phyloP scores from a whole-genome alignment of 92 coral and sea anemone genomes.

The Actinernus sp. region DNA sequence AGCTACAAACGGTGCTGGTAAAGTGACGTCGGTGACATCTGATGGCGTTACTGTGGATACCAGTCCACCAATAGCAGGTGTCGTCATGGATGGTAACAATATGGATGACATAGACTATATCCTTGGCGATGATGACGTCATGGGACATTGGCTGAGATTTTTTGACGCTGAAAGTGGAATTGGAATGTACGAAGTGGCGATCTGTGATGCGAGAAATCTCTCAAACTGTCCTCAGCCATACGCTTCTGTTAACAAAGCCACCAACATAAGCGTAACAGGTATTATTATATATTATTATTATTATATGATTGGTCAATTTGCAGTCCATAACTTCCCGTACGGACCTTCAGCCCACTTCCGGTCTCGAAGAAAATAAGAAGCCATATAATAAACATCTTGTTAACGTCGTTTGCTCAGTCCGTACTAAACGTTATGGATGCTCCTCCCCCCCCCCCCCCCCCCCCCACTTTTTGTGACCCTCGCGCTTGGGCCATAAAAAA shows the following conservation, averaged over 20 bases:
- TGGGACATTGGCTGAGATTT: constrained; percentile 79
- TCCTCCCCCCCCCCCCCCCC: no score
- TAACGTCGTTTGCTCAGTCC: no score
- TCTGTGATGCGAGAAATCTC: constrained; percentile 75
- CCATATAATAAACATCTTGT: no score
- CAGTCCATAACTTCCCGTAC: no score
- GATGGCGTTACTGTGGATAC: constrained; percentile 88
- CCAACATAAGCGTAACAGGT: constrained; percentile 72
- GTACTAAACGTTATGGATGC: no score
- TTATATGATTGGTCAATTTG: no score
- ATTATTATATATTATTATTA: no score
- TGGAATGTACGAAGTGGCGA: constrained; percentile 64
- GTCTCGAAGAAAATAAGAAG: no score
- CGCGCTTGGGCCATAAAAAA: no score
- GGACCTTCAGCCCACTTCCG: no score
- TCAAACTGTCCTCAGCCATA: constrained; percentile 80
- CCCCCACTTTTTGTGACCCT: no score
- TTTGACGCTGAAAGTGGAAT: constrained; percentile 84
- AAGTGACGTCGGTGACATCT: constrained; percentile 60
- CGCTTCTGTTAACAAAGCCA: constrained; percentile 57
- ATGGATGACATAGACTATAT: constrained; percentile 65
- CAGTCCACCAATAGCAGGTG: constrained; percentile 83
- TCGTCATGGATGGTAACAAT: constrained; percentile 67
- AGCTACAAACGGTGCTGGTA: constrained; percentile 95
- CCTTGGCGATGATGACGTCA: constrained; percentile 62